These are phyloP conservation scores for Dolichoris vasculosae DNA, from an alignment of 1,140 invertebrate genomes.

Conservation along the genomic window DNA sequence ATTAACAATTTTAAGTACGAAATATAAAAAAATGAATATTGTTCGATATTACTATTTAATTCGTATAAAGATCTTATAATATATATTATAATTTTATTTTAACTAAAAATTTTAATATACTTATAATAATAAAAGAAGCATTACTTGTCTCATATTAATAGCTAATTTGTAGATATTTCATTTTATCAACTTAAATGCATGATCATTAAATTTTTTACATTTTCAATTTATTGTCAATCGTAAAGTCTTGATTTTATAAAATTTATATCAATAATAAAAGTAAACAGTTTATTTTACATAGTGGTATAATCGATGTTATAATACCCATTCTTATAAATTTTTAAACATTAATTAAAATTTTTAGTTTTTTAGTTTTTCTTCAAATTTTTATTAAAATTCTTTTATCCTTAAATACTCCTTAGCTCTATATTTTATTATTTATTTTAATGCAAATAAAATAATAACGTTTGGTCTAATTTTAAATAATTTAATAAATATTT, in stretches of 20 bases:
- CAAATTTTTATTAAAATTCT: too few relatives aligned
- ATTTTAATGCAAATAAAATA: too few relatives aligned
- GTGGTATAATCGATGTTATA: too few relatives aligned
- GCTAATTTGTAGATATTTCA: background rate
- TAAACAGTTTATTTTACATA: background rate
- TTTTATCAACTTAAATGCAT: background rate
- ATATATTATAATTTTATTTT: background rate
- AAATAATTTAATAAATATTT: too few relatives aligned
- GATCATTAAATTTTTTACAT: background rate
- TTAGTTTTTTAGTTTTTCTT: too few relatives aligned
- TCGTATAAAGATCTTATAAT: background rate
- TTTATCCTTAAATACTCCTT: too few relatives aligned
- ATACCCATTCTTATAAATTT: too few relatives aligned
- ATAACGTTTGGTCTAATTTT: too few relatives aligned
- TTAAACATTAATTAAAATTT: too few relatives aligned
- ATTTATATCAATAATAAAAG: background rate
- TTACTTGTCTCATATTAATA: background rate
- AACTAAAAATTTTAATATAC: background rate
- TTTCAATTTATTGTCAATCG: background rate
- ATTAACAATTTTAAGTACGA: too few relatives aligned
- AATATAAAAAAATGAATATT: background rate
- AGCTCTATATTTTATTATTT: too few relatives aligned
- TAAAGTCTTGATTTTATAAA: background rate
- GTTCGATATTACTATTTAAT: background rate
- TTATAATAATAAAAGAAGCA: background rate